phyloP scores from a whole-genome alignment of 2,797 vertebrate species.

The Liasis olivaceus region DNA sequence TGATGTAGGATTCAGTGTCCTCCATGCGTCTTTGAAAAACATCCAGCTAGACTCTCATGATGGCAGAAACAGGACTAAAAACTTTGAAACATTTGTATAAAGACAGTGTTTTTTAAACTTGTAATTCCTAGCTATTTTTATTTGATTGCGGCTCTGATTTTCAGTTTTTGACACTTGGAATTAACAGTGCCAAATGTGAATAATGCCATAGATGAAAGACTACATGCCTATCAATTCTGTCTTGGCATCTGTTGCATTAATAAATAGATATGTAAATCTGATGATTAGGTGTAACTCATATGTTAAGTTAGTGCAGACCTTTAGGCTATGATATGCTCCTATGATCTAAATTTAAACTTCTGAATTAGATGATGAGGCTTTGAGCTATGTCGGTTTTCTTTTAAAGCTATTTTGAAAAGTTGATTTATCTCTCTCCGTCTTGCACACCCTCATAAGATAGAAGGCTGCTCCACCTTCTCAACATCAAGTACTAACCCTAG shows the following conservation, averaged over 20 bases:
- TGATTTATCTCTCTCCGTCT: constrained; percentile 60
- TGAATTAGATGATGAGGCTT: constrained; percentile 9
- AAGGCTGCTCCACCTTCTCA: constrained; percentile 58
- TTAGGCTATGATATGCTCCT: neutral
- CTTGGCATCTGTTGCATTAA: neutral
- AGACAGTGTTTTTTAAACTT: neutral
- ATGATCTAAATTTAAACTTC: neutral
- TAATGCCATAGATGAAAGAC: neutral
- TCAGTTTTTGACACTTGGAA: neutral
- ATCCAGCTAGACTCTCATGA: neutral
- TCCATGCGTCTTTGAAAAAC: neutral
- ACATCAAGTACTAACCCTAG: constrained; percentile 64
- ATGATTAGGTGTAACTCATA: neutral
- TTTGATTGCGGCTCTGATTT: neutral
- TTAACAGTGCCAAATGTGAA: constrained; percentile 2
- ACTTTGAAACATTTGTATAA: neutral
- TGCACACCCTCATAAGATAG: constrained; percentile 63
- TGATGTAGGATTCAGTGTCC: neutral
- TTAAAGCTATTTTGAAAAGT: constrained; percentile 55
- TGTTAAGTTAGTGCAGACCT: neutral
- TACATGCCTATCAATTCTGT: neutral
- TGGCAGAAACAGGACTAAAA: neutral
- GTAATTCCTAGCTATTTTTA: neutral
- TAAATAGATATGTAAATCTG: neutral
- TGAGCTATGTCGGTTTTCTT: constrained; percentile 47